Evolutionary conservation across 2,113 vertebrate species (phyloP), one percentile per base, ranked within the genome.

Genomic region (Oryzias melastigma): DNA sequence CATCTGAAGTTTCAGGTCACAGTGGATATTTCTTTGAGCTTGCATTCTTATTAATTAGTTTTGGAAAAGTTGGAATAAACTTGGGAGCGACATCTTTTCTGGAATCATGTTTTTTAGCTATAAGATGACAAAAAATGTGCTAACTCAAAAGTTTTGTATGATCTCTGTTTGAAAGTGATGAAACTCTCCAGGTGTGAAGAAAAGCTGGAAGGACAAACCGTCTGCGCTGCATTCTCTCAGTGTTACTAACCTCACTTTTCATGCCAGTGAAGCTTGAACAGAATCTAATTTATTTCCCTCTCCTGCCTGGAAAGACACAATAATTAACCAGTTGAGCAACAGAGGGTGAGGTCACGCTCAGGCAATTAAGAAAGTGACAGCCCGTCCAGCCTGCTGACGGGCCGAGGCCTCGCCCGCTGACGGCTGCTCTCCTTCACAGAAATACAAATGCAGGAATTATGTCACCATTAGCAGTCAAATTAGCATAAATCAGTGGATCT

Each of bases 301-400:
- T 80, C 54, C 71, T 71, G 67, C 60, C 84, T 74, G 61, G 60
- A 85, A 66, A 86, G 85, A 80, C 81, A 69, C 82, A 77, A 83
- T 87, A 90, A 90, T 90, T 90, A 90, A 84, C 72, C 88, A 88
- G 85, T 84, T 88, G 80, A 87, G 68, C 63, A 50, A 73, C 81
- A 73, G 54, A 5, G 78, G 78, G 72, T 58, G 52, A 64, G 88
- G 78, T 90, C 85, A 65, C 5, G n/a, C 82, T 80, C 80, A 87
- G 71, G 86, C 88, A 90, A 90, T 90, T 90, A 90, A 84, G 75
- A 68, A 88, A 80, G 77, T 87, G 88, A 88, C 88, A 88, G 83
- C 77, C 67, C 71, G 51, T 83, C 77, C 75, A 58, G 72, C 29
- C 14, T 63, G 1, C 45, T 85, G 82, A 86, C 83, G 78, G 71